Base-by-base conservation (phyloP, 2,888 invertebrate species). In the Dasysyrphus tricinctus region DNA sequence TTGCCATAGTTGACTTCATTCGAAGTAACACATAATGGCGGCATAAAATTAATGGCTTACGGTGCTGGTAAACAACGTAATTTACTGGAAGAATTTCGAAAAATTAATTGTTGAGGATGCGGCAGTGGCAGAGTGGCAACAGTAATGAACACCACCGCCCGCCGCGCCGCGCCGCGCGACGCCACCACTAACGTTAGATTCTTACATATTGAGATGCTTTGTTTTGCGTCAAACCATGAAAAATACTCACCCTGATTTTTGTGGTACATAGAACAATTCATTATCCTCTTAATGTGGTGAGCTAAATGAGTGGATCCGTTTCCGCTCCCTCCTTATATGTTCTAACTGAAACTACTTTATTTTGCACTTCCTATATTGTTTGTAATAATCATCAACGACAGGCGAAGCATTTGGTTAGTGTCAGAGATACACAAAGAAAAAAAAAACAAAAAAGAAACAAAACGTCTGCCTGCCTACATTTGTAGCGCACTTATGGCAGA, bases 51-150 rank as follows among this genome's bases (percentile, higher is more conserved):
- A 83, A 83, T 83, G 73, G 67, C 74, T 67, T 67, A 65, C 61
- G 61, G 39, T 59, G 72, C 56, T 79, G 79, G 79, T 79, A 83
- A 83, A 79, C 83, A 83, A 79, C 56, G 79, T 74, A 79, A 83
- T 83, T 83, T 79, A 83, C 24, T 79, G 83, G 74, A 79, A 67
- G 69, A 74, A 56, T 63, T 75, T 63, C 69, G 54, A 51, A 80
- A 83, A 74, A 83, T 73, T 79, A 83, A 79, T 79, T 79, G 63
- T 74, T 57, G 19, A 63, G 56, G 57, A 51, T 73, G 42, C 29
- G 16, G 29, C 42, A 32, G 34, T 49, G n/a, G n/a, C n/a, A 37
- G 54, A 51, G 9, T 11, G 14, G 63, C 37, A 63, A 42, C 65
- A 56, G n/a, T 44, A 44, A 63, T 29, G 37, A 39, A 59, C 59